A percentile compares a stretch with the other conserved stretches of the same genome.
These are phyloP conservation scores for Epinephelus moara DNA, from an alignment of 2,113 vertebrate species.

Conservation along the genomic window DNA sequence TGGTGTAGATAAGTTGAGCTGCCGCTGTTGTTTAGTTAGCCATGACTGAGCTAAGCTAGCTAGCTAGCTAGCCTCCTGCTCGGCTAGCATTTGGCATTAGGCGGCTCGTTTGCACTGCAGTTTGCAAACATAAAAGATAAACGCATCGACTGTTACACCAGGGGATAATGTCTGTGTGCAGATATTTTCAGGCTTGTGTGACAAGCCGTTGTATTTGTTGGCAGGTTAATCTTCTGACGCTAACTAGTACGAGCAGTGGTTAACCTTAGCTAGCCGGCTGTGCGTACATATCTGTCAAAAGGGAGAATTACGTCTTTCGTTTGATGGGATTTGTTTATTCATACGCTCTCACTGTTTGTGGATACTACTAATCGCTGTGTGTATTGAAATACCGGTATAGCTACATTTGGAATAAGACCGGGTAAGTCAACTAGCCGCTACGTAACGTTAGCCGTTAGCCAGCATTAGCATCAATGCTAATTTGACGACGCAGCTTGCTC, in stretches of 20 bases:
- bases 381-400: rapidly evolving
- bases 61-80: neutral
- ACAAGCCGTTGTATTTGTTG: neutral
- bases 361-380: rapidly evolving
- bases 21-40: constrained; percentile 76
- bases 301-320: neutral
- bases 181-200: neutral
- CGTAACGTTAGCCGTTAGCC: constrained; percentile 49
- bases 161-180: neutral
- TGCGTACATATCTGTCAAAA: constrained; percentile 19
- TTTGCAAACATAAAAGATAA: neutral
- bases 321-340: rapidly evolving
- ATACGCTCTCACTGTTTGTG: rapidly evolving
- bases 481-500: constrained; percentile 71
- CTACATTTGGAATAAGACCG: neutral
- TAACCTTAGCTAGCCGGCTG: constrained; percentile 45
- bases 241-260: constrained; percentile 43
- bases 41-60: constrained; percentile 7
- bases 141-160: neutral
- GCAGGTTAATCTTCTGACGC: constrained; percentile 48
- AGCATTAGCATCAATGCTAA: constrained; percentile 71
- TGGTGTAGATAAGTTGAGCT: constrained; percentile 55
- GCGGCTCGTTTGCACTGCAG: constrained; percentile 5
- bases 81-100: neutral
- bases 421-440: constrained; percentile 39